These are phyloP conservation scores for Donacobius atricapilla DNA, from an alignment of 2,113 vertebrate species.

Conservation along the genomic window DNA sequence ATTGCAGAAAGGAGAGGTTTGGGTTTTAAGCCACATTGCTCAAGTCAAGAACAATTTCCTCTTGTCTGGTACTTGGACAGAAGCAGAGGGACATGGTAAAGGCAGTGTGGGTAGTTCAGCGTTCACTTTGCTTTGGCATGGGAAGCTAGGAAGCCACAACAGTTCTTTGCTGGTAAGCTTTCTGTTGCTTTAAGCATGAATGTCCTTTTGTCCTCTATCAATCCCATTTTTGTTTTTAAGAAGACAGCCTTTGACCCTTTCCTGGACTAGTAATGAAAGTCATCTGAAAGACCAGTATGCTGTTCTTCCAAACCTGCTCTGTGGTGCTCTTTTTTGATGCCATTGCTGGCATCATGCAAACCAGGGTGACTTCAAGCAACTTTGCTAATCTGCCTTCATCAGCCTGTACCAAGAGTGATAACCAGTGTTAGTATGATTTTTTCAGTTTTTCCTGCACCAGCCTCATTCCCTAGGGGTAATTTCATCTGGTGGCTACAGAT, in stretches of 20 bases:
- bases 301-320: background rate
- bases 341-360: background rate
- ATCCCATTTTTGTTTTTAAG: slow-evolving; percentile 7
- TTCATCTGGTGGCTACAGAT: background rate
- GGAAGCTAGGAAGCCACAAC: background rate
- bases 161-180: background rate
- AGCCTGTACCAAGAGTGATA: background rate
- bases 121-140: slow-evolving; percentile 14
- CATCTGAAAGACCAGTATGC: background rate
- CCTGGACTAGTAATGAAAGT: background rate
- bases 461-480: background rate
- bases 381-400: background rate
- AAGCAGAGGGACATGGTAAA: background rate
- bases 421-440: background rate
- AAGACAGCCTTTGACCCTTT: background rate
- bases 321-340: background rate
- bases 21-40: background rate
- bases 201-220: background rate
- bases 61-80: background rate
- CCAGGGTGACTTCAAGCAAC: background rate
- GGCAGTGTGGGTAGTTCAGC: background rate
- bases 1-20: background rate
- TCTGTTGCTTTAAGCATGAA: slow-evolving; percentile 18
- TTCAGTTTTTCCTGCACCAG: background rate
- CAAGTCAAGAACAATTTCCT: background rate